Evolutionary conservation across 1,140 invertebrate species (phyloP).

Genomic region (Drosophila trapezifrons): DNA sequence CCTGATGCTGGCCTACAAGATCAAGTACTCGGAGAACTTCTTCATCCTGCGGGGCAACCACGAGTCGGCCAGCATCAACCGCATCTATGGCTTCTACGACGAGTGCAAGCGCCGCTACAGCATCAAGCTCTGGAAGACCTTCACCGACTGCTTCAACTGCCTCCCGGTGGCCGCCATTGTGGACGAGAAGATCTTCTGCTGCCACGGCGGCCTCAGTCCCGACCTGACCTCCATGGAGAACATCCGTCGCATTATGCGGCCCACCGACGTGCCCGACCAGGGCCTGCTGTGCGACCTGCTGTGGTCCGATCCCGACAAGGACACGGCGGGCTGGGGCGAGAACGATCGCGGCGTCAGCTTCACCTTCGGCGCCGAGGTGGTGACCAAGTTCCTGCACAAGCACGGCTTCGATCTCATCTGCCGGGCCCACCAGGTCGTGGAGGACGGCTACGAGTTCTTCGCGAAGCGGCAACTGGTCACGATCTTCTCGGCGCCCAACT

Average conservation of each 20-base stretch:
- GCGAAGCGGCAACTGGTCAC: constrained; percentile 13
- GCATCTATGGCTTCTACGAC: constrained; percentile 11
- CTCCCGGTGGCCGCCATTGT: constrained; percentile 10
- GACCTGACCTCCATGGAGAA: constrained; percentile 12
- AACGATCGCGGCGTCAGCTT: constrained; percentile 14
- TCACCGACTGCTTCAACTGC: constrained; percentile 16
- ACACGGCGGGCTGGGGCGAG: constrained; percentile 8
- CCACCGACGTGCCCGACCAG: constrained; percentile 13
- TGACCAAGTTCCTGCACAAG: constrained; percentile 12
- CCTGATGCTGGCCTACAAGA: constrained; percentile 14
- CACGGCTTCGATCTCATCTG: constrained; percentile 15
- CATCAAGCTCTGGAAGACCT: constrained; percentile 20
- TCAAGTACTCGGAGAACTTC: constrained; percentile 11
- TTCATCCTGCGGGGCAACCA: constrained; percentile 15
- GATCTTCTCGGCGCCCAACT: constrained; percentile 12
- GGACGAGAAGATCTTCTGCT: constrained; percentile 12
- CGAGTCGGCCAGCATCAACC: constrained; percentile 12
- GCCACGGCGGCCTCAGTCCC: constrained; percentile 10
- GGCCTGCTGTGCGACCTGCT: constrained; percentile 9
- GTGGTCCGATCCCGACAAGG: constrained; percentile 16
- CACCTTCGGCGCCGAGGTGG: constrained; percentile 12
- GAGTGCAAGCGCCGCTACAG: constrained; percentile 15
- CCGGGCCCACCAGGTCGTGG: constrained; percentile 11
- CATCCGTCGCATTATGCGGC: constrained; percentile 10
- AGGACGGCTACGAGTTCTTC: constrained; percentile 14